phyloP scores from a whole-genome alignment of 2,797 vertebrate species.

The Macropus fuliginosus region DNA sequence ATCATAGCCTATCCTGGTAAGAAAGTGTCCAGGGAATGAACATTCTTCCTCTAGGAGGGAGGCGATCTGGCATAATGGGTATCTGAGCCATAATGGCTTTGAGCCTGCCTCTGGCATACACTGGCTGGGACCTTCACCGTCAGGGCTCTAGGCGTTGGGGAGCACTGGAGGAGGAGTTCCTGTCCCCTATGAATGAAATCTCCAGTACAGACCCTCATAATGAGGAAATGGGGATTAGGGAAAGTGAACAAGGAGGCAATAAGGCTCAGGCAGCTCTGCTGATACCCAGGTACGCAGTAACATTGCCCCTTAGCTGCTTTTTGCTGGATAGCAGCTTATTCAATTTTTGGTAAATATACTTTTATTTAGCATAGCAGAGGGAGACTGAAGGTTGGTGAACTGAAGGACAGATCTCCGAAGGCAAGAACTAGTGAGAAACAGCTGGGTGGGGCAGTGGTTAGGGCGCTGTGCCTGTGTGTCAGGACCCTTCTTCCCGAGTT shows the following conservation, averaged over 20 bases:
- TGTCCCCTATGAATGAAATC: neutral
- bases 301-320: neutral
- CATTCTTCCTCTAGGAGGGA: neutral
- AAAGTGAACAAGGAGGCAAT: neutral
- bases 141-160: neutral
- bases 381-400: constrained; percentile 34
- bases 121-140: too few relatives aligned
- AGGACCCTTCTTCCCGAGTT: neutral
- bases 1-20: neutral
- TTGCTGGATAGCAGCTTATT: neutral
- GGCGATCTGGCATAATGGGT: neutral
- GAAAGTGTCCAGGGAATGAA: neutral
- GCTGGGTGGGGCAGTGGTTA: neutral
- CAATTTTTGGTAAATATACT: neutral
- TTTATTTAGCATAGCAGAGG: neutral
- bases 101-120: too few relatives aligned
- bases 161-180: too few relatives aligned
- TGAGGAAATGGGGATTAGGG: neutral
- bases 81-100: too few relatives aligned
- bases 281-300: neutral
- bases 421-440: constrained; percentile 33
- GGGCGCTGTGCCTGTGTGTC: too few relatives aligned
- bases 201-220: neutral
- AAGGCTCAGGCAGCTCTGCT: too few relatives aligned
- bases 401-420: constrained; percentile 10